Evolutionary conservation across 2,113 vertebrate species (phyloP).

Genomic region (Oreamnos americanus): DNA sequence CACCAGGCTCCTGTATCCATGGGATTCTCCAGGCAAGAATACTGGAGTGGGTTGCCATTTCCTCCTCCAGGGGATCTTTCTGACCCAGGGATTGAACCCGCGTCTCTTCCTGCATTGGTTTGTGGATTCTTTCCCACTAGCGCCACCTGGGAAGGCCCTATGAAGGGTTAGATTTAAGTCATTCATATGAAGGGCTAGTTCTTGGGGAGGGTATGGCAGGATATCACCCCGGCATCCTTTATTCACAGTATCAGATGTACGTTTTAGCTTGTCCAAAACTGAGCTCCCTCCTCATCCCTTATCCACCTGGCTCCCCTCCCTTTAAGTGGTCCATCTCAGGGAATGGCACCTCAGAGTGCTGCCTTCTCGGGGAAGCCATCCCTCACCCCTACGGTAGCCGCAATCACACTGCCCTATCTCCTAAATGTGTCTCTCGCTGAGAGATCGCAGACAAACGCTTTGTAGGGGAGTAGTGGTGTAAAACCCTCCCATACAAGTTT

Average conservation of each 20-base stretch:
- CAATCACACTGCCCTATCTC: background rate
- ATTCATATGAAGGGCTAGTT: background rate
- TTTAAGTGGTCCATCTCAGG: background rate
- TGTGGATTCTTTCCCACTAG: background rate
- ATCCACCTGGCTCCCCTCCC: background rate
- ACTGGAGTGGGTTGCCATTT: background rate
- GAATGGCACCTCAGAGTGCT: rapidly evolving
- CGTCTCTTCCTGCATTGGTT: background rate
- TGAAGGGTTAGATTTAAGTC: background rate
- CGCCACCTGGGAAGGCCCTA: background rate
- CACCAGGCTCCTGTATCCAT: background rate
- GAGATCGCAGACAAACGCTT: background rate
- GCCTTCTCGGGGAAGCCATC: background rate
- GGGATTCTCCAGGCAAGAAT: background rate
- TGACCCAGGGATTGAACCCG: rapidly evolving
- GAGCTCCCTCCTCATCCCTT: background rate
- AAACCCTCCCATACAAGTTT: background rate
- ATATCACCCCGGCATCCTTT: background rate
- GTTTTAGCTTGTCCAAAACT: background rate
- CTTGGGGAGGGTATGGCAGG: background rate
- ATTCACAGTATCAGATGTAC: background rate
- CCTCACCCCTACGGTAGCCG: background rate
- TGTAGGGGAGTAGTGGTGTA: too few relatives aligned
- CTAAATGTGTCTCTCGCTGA: background rate
- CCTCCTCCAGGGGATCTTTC: background rate